Base-by-base conservation (phyloP, 2,797 vertebrate genomes). In the Macrochelys suwanniensis region DNA sequence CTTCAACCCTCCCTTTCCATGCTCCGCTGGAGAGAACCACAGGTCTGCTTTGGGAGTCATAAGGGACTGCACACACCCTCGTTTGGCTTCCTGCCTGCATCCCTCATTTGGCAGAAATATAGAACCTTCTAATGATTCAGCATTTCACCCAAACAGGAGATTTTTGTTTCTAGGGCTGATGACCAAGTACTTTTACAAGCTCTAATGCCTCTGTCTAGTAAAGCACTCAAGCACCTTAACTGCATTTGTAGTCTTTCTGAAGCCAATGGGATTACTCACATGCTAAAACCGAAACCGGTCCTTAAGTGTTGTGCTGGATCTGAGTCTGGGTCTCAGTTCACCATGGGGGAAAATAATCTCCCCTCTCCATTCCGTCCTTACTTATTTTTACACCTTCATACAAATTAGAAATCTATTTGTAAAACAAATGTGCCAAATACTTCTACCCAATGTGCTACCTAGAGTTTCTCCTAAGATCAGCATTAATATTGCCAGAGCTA, bases 281-380 rank as follows among this genome's bases (percentile, higher is more conserved):
- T 61, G 31, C 31, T 61, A 13, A 61, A 61, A 61, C 31, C 13
- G 6, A 61, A 61, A 61, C 13, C 13, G 6, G 59, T 61, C 59
- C 0, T 0, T 26, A 33, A 10, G 8, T 45, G 1, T 3, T 90
- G 74, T 92, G 5, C 89, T 74, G 42, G 6, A 85, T 65, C 26
- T 53, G 65, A 89, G n/a, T 50, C 0, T 53, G 65, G 90, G n/a
- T 50, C 0, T 7, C 88, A 82, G 85, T 82, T 45, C 61, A 82
- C 10, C 10, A 94, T 87, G 92, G 85, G 59, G 84, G 77, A 93
- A 88, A 92, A 95, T 92, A 85, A 93, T 84, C 85, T 51, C 74
- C 82, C 81, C 47, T 81, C 83, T 26, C 56, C 51, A 25, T 11
- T n/a, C 79, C 49, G 59, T 51, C 57, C 65, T 84, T 85, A 15